Conservation (phyloP, 2,113 vertebrate species). For the Okapia johnstoni region DNA sequence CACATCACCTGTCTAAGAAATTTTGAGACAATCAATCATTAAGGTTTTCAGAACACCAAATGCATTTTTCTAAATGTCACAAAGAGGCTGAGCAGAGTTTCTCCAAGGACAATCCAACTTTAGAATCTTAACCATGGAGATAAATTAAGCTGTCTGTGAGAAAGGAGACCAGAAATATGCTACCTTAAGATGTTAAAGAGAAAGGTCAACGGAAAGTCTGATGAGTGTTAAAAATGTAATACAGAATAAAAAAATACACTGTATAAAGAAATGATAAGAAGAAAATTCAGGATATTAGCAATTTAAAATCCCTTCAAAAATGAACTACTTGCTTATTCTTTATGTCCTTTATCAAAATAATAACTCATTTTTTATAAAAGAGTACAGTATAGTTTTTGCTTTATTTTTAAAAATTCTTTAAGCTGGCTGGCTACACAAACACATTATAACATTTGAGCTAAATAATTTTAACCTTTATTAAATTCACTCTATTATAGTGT, state of each 20-base stretch:
- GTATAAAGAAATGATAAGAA: not conserved
- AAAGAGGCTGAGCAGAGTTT: slow-evolving; percentile 18
- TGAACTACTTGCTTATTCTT: slow-evolving; percentile 3
- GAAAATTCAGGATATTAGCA: not conserved
- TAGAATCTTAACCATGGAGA: not conserved
- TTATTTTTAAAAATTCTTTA: slow-evolving; percentile 5
- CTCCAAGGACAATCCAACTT: not conserved
- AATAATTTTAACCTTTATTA: not conserved
- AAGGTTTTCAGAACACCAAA: slow-evolving; percentile 31
- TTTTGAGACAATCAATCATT: slow-evolving; percentile 42
- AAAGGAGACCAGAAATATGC: slow-evolving; percentile 5
- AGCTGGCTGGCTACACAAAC: not conserved
- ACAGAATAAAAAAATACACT: not conserved
- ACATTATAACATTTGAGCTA: not conserved
- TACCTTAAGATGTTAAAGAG: slow-evolving; percentile 13
- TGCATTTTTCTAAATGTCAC: slow-evolving; percentile 52
- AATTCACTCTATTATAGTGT: not conserved
- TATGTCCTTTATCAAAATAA: not conserved
- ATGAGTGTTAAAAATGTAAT: not conserved
- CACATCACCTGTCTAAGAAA: slow-evolving; percentile 16
- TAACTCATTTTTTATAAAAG: not conserved
- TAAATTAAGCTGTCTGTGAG: not conserved
- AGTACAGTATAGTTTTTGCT: not conserved
- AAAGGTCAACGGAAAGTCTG: not conserved
- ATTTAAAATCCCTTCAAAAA: slow-evolving; percentile 1